phyloP scores from a whole-genome alignment of 2,113 vertebrate genomes.

The Balaenoptera acutorostrata region DNA sequence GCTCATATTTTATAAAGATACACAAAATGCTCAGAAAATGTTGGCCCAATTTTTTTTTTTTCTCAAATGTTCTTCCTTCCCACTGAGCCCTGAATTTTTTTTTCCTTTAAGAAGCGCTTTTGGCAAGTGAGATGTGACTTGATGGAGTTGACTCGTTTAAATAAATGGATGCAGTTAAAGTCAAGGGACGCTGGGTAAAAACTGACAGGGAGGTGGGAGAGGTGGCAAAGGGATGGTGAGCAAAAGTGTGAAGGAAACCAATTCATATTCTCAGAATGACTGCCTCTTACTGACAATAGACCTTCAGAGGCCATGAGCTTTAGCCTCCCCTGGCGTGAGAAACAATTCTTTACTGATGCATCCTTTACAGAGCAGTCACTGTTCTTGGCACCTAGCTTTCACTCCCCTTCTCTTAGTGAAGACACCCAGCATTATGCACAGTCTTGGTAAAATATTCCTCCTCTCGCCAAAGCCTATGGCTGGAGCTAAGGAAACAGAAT shows the following conservation, averaged over 20 bases:
- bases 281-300: background rate
- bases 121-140: background rate
- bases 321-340: background rate
- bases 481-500: background rate
- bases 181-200: background rate
- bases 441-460: background rate
- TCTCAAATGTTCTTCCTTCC: background rate
- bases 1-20: background rate
- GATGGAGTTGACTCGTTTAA: background rate
- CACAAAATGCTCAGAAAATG: background rate
- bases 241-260: background rate
- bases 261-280: background rate
- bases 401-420: background rate
- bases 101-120: background rate
- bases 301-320: background rate
- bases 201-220: too few relatives aligned
- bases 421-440: accelerated
- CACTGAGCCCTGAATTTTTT: background rate
- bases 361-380: background rate
- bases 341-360: background rate
- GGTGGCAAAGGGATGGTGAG: background rate
- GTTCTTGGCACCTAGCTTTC: background rate
- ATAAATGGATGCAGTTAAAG: background rate
- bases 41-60: background rate
- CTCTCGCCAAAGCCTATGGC: background rate